Evolutionary conservation across 2,113 vertebrate species (phyloP).

Genomic region (Synodontis membranacea): DNA sequence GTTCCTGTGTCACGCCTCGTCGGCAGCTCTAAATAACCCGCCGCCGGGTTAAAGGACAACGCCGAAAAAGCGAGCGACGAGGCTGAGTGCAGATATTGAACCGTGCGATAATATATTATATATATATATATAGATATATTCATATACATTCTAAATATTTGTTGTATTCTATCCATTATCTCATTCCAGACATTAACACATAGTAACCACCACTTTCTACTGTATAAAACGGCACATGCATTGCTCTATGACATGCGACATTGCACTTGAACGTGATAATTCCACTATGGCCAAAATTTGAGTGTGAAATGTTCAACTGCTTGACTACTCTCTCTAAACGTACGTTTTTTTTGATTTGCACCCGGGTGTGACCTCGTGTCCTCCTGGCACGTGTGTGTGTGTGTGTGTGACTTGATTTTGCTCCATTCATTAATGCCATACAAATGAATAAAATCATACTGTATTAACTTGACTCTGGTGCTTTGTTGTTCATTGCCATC

Average conservation of each 20-base stretch:
- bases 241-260: slow-evolving; percentile 51
- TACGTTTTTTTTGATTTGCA: slow-evolving; percentile 44
- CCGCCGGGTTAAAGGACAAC: slow-evolving; percentile 58
- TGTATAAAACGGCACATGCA: slow-evolving; percentile 48
- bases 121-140: slow-evolving; percentile 23
- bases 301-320: slow-evolving; percentile 45
- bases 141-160: slow-evolving; percentile 35
- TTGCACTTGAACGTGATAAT: slow-evolving; percentile 65
- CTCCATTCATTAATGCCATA: slow-evolving; percentile 68
- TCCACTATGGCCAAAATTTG: slow-evolving; percentile 56
- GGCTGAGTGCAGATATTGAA: slow-evolving; percentile 35
- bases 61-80: slow-evolving; percentile 3
- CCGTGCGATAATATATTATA: slow-evolving; percentile 43
- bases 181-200: slow-evolving; percentile 53
- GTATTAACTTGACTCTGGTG: slow-evolving; percentile 48
- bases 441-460: slow-evolving; percentile 67
- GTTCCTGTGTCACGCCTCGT: slow-evolving; percentile 36
- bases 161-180: slow-evolving; percentile 50
- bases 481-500: slow-evolving; percentile 3
- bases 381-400: slow-evolving; percentile 60
- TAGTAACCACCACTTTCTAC: slow-evolving; percentile 46
- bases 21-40: slow-evolving; percentile 43
- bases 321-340: slow-evolving; percentile 49
- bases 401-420: slow-evolving; percentile 59
- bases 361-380: slow-evolving; percentile 53